These are phyloP conservation scores for Vidua macroura DNA, from an alignment of 2,113 vertebrate species.

Conservation along the genomic window DNA sequence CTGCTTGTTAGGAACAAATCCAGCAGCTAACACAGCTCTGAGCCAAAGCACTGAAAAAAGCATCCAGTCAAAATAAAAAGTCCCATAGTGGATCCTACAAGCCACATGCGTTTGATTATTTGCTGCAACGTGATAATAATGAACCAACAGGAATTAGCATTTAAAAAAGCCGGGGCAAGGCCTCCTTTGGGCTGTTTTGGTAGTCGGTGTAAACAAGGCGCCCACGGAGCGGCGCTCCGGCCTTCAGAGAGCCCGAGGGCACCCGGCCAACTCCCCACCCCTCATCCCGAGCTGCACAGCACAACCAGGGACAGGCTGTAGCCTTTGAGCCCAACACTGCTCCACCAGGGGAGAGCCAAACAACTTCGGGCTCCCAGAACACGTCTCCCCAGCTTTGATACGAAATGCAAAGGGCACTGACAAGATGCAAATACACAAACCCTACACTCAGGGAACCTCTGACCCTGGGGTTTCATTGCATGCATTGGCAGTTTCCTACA, in stretches of 20 bases:
- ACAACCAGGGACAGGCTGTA: background rate
- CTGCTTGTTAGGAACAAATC: constrained; percentile 31
- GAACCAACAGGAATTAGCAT: background rate
- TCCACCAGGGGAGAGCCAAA: background rate
- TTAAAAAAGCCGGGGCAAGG: background rate
- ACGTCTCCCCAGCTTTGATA: background rate
- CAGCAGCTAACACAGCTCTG: background rate
- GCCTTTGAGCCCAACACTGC: background rate
- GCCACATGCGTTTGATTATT: constrained; percentile 13
- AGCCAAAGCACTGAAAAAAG: constrained; percentile 22
- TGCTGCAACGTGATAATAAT: background rate
- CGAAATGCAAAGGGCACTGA: background rate
- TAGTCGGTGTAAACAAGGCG: rapidly evolving
- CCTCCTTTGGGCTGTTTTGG: background rate
- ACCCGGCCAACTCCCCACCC: background rate
- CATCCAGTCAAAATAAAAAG: background rate
- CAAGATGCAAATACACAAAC: rapidly evolving
- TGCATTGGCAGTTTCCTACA: rapidly evolving
- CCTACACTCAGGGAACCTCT: background rate
- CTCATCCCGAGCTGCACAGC: background rate
- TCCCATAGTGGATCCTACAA: background rate
- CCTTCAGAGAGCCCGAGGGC: background rate
- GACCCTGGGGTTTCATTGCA: background rate
- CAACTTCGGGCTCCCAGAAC: rapidly evolving
- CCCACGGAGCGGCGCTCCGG: background rate